Evolutionary conservation across 92 coral and sea anemone genomes (phyloP), one percentile per base, ranked within the genome.

Genomic region (Anthopleura xanthogrammica): DNA sequence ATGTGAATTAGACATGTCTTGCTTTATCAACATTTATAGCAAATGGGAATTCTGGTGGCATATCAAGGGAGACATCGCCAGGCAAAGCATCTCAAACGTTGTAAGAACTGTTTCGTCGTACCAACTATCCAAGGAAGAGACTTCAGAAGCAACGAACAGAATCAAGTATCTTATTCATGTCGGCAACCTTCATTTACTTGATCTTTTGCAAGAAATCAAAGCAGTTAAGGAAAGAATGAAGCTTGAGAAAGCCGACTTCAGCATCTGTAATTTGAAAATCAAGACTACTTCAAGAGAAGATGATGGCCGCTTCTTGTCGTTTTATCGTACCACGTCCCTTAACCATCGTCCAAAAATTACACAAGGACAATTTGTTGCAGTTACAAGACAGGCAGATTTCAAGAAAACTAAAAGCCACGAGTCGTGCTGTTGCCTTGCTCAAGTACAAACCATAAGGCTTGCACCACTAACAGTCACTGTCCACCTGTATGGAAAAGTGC

Each of bases 351-450:
- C 72, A 36, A 55, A 16, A 79, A 79, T 79, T 3, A 79, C 82
- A 14, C 70, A 79, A 39, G 82, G 82, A 17, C 82, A 57, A 41
- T 36, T 56, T 41, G 82, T 79, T 13, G 55, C 82, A 4, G 65
- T 79, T 29, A 36, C 80, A 57, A 36, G 82, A 79, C 82, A 79
- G 23, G 72, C 71, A 17, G 82, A 79, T 48, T 79, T 56, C 52
- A 79, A 43, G 82, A 79, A 39, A n/a, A 77, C 0, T 2, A 62
- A 41, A 57, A 79, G 29, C 50, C 82, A 79, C 52, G 73, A 79
- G 72, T 79, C 82, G 9, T 79, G 82, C 82, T 79, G 82, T 22
- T 79, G 82, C 72, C 23, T 79, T 41, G 82, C 82, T 14, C 82
- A 79, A 41, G 82, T 79, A 19, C 41, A 79, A 43, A 60, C 50